These are phyloP conservation scores for Littorina saxatilis DNA, from an alignment of 1,140 invertebrate species.

Conservation along the genomic window DNA sequence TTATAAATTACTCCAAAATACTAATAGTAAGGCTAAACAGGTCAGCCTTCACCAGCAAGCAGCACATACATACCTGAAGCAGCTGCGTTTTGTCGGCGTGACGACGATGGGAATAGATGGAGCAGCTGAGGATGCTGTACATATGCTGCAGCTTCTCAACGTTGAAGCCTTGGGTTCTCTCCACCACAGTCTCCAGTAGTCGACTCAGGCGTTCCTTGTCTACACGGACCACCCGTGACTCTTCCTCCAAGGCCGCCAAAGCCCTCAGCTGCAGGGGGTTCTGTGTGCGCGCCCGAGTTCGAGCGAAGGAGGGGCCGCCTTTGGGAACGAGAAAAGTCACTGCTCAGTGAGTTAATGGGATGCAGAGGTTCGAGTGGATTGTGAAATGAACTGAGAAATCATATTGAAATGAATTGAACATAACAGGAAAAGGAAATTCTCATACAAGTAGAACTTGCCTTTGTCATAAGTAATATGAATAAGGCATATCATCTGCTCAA, in stretches of 20 bases:
- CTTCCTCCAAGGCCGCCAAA: conserved; percentile 48
- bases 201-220: conserved; percentile 55
- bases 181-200: conserved; percentile 67
- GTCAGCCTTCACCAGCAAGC: too few relatives aligned
- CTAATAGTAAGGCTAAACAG: too few relatives aligned
- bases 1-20: too few relatives aligned
- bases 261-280: conserved; percentile 54
- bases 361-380: too few relatives aligned
- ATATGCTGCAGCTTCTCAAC: conserved; percentile 71
- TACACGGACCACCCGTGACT: conserved; percentile 38
- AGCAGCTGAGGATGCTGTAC: conserved; percentile 70
- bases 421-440: too few relatives aligned
- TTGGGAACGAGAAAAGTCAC: too few relatives aligned
- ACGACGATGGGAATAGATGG: conserved; percentile 67
- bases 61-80: conserved; percentile 68
- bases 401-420: too few relatives aligned
- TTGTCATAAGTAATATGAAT: too few relatives aligned
- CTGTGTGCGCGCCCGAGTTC: conserved; percentile 50
- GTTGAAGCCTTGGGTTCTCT: conserved; percentile 63
- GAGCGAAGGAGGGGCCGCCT: neutral
- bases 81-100: conserved; percentile 66
- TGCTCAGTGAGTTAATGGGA: too few relatives aligned
- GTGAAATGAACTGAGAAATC: too few relatives aligned
- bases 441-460: too few relatives aligned
- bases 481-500: too few relatives aligned